These are phyloP conservation scores for Oophaga pumilio DNA, from an alignment of 2,113 vertebrate genomes.

Conservation along the genomic window DNA sequence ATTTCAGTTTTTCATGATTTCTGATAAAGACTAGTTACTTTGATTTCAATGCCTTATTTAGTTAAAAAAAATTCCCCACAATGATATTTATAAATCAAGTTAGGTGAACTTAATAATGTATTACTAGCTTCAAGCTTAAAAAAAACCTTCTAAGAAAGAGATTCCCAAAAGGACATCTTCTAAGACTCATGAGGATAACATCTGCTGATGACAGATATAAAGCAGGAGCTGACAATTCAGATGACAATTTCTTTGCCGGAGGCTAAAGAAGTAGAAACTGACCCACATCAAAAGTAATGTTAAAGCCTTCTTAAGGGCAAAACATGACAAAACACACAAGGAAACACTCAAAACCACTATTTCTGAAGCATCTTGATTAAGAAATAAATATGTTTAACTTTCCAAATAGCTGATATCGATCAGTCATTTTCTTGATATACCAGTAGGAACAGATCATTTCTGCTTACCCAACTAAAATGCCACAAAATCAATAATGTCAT, in stretches of 20 bases:
- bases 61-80: background rate
- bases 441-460: background rate
- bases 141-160: conserved; percentile 9
- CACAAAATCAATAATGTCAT: background rate
- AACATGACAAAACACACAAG: conserved; percentile 34
- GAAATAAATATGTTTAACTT: conserved; percentile 21
- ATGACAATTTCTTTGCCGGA: conserved; percentile 36
- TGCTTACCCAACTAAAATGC: background rate
- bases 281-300: conserved; percentile 43
- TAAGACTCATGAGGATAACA: conserved; percentile 35
- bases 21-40: background rate
- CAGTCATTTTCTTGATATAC: background rate
- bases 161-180: conserved; percentile 32
- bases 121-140: conserved; percentile 26
- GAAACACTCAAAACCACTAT: conserved; percentile 3
- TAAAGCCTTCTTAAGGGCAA: conserved; percentile 43
- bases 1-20: background rate
- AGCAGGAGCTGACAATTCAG: conserved; percentile 28
- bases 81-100: conserved; percentile 16
- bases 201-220: conserved; percentile 41
- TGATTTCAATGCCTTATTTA: background rate
- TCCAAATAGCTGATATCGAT: background rate
- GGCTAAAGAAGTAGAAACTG: conserved; percentile 35
- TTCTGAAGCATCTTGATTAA: background rate
- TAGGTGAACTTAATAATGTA: conserved; percentile 27